Evolutionary conservation across 2,888 invertebrate species (phyloP).

Genomic region (Taphrorychus bicolor): DNA sequence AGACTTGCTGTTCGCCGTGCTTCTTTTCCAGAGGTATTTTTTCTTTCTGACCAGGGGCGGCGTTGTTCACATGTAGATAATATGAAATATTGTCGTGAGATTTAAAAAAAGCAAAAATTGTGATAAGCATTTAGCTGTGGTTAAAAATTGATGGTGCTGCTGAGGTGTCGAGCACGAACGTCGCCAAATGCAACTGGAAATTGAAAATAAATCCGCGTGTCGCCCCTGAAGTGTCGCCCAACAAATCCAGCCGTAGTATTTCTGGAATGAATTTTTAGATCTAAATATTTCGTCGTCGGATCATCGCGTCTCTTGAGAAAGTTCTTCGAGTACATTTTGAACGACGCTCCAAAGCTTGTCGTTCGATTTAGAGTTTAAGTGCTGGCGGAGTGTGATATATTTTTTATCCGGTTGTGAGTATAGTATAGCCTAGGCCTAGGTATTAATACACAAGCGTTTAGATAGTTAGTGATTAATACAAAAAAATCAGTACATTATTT

Average conservation of each 20-base stretch:
- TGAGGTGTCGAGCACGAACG: not conserved
- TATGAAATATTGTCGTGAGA: not conserved
- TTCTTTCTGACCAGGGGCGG: not conserved
- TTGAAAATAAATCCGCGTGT: not conserved
- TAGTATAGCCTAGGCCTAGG: too few relatives aligned
- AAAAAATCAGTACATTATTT: too few relatives aligned
- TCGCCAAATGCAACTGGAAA: not conserved
- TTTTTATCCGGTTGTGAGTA: too few relatives aligned
- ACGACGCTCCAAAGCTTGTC: not conserved
- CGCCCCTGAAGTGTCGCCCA: slow-evolving; percentile 27
- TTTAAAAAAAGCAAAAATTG: not conserved
- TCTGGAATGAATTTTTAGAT: slow-evolving; percentile 37
- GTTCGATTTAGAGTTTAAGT: not conserved
- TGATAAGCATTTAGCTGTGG: not conserved
- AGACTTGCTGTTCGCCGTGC: not conserved
- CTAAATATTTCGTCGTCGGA: slow-evolving; percentile 28
- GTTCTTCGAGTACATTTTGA: slow-evolving; percentile 26
- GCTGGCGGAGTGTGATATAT: not conserved
- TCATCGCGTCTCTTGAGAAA: slow-evolving; percentile 28
- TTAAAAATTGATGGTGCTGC: not conserved
- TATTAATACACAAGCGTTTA: too few relatives aligned
- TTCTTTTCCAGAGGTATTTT: slow-evolving; percentile 6
- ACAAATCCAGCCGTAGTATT: slow-evolving; percentile 27
- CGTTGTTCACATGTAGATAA: too few relatives aligned
- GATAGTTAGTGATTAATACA: too few relatives aligned